These are phyloP conservation scores for Oreocharis arfaki DNA, from an alignment of 2,113 vertebrate genomes.

Conservation along the genomic window DNA sequence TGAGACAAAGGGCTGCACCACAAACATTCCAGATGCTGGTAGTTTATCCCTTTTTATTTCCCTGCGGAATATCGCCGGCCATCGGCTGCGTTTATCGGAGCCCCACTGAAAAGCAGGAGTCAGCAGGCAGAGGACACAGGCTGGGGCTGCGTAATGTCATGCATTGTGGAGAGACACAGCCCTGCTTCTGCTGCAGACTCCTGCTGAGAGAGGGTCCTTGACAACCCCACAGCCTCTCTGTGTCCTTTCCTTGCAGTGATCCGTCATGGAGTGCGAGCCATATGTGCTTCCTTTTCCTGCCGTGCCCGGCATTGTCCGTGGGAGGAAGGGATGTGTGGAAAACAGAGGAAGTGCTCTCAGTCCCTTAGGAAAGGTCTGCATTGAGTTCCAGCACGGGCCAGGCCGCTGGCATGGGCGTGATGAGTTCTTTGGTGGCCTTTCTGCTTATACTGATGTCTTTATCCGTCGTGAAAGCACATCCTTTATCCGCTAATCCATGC, in stretches of 20 bases:
- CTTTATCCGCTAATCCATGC: background rate
- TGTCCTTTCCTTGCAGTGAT: background rate
- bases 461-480: background rate
- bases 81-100: background rate
- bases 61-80: background rate
- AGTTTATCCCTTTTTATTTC: slow-evolving; percentile 50
- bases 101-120: background rate
- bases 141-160: background rate
- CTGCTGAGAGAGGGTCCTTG: slow-evolving; percentile 30
- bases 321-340: background rate
- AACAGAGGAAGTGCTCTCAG: slow-evolving; percentile 2
- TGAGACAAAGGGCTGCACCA: background rate
- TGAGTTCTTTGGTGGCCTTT: background rate
- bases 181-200: background rate
- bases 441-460: background rate
- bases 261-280: background rate
- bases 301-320: background rate
- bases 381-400: background rate
- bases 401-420: background rate
- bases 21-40: background rate
- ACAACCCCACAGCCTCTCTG: background rate
- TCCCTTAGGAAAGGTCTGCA: background rate
- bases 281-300: slow-evolving; percentile 30
- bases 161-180: background rate
- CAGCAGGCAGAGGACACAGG: background rate